phyloP scores from a whole-genome alignment of 2,888 invertebrate genomes.

The Leptopilina myrica region DNA sequence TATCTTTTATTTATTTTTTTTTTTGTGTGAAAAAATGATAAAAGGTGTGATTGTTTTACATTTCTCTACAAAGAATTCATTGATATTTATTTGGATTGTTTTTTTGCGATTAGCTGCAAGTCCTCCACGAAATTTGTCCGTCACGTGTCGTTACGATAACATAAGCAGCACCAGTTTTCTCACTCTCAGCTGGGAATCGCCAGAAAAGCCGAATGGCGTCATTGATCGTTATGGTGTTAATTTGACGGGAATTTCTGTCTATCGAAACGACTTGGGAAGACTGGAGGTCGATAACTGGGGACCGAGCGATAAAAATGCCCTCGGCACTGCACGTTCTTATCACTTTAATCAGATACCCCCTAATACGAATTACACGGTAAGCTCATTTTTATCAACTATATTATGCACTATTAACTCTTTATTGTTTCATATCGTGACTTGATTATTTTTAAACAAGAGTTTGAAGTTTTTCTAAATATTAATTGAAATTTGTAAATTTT shows the following conservation, averaged over 20 bases:
- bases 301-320: slow-evolving; percentile 80
- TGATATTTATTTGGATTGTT: slow-evolving; percentile 43
- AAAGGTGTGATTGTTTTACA: not conserved
- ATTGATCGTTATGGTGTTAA: slow-evolving; percentile 87
- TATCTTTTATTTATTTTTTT: not conserved
- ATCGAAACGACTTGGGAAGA: slow-evolving; percentile 77
- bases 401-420: not conserved
- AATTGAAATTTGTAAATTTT: too few species aligned
- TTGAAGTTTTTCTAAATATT: too few species aligned
- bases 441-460: too few species aligned
- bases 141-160: slow-evolving; percentile 83
- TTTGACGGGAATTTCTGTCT: slow-evolving; percentile 78
- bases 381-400: slow-evolving; percentile 57
- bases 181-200: slow-evolving; percentile 85
- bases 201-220: slow-evolving; percentile 86
- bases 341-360: slow-evolving; percentile 82
- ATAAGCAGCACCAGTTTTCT: slow-evolving; percentile 81
- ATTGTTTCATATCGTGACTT: too few species aligned
- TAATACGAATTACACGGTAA: slow-evolving; percentile 90
- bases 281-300: slow-evolving; percentile 79
- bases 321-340: slow-evolving; percentile 71
- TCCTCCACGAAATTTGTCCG: slow-evolving; percentile 83
- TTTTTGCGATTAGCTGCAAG: slow-evolving; percentile 79
- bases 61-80: slow-evolving; percentile 24
- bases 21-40: not conserved